phyloP scores from a whole-genome alignment of 1,140 invertebrate genomes.

The Micrasema longulum region DNA sequence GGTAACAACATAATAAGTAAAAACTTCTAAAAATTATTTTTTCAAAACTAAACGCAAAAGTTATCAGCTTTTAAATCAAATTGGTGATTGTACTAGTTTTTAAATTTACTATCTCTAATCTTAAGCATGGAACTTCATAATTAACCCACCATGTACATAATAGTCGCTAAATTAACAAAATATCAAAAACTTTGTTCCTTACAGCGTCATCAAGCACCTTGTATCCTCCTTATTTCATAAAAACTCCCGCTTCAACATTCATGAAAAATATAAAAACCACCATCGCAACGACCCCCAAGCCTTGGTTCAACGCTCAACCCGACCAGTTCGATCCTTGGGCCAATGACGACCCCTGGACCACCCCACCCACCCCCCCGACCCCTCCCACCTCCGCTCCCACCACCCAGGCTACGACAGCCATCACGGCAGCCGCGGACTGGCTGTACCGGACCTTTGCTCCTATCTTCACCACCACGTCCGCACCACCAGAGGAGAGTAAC shows the following conservation, averaged over 20 bases:
- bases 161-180: conserved; percentile 17
- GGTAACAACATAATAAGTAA: too few relatives aligned
- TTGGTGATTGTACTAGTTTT: too few relatives aligned
- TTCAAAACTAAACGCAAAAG: too few relatives aligned
- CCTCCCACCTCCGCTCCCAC: conserved; percentile 61
- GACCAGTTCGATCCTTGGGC: conserved; percentile 64
- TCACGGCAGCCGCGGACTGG: conserved; percentile 68
- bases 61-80: too few relatives aligned
- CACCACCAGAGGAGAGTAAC: conserved; percentile 46
- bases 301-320: conserved; percentile 54
- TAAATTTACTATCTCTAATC: too few relatives aligned
- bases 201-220: conserved; percentile 51
- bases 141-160: too few relatives aligned
- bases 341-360: conserved; percentile 67
- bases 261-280: conserved; percentile 50
- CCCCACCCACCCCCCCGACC: conserved; percentile 54
- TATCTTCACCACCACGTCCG: conserved; percentile 60
- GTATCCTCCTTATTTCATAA: conserved; percentile 46
- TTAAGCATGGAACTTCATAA: too few relatives aligned
- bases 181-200: conserved; percentile 45
- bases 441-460: conserved; percentile 65
- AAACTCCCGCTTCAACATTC: conserved; percentile 46
- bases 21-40: too few relatives aligned
- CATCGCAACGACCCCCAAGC: conserved; percentile 44
- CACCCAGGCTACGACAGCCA: conserved; percentile 62